Base-by-base conservation (phyloP, 2,797 vertebrate species). In the Microhierax caerulescens region DNA sequence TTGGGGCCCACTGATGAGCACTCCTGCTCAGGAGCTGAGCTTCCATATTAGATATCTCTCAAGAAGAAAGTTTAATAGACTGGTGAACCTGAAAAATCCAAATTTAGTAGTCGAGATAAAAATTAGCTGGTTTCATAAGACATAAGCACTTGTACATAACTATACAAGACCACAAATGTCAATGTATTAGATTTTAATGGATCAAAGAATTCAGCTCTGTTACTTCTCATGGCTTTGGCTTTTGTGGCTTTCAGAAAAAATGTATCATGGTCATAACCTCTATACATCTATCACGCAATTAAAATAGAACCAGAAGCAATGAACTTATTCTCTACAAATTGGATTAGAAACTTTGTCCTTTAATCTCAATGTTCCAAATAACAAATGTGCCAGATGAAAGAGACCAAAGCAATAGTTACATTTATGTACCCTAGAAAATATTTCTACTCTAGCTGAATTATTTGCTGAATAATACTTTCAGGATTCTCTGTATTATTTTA, bases 191-290 rank as follows among this genome's bases (percentile, higher is more conserved):
- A 95, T 90, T 91, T 94, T 91, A 91, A 69, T 75, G 76, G 59
- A 94, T 94, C 82, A 96, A 96, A 96, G 37, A 36, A 91, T 94
- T 81, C 34, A 47, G 22, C 9, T 86, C 56, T 64, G 36, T 84
- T 94, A 65, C 63, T 61, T 96, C 90, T 94, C 63, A 90, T 88
- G 60, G 41, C 72, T 85, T 75, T 28, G 63, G 16, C 32, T 85
- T 95, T 83, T 93, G 56, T 86, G 82, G 68, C 23, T 95, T 91
- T 94, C 61, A 61, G 75, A 85, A 90, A 95, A 97, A 94, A 91
- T 15, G 5, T 54, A 57, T 61, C 50, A 30, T 1, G 51, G 39
- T 85, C 32, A 30, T 61, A 86, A 93, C 45, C 18, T 84, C 64
- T 70, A 51, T 60, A 68, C 41, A 47, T 74, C 69, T 90, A 82